Evolutionary conservation across 1,140 invertebrate species (phyloP), one percentile per base, ranked within the genome.

Genomic region (Hyles euphorbiae): DNA sequence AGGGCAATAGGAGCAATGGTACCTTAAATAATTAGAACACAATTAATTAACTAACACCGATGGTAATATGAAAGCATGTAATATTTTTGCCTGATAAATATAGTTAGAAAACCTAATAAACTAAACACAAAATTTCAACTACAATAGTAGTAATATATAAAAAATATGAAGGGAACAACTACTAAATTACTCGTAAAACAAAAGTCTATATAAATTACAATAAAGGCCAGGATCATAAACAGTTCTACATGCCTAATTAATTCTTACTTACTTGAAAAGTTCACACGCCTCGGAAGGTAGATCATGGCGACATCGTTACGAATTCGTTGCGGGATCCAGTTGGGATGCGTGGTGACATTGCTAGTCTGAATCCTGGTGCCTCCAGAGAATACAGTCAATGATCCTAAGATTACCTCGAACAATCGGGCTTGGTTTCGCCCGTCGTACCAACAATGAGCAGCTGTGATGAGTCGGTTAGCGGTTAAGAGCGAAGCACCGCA

Each of bases 401-500:
- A 72, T 0, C 77, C 77, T 4, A 78, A 64, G 3, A 77, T 68
- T 3, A 76, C 73, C 0, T 63, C 69, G 46, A 72, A 61, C 11
- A 51, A 56, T 50, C 56, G 57, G 3, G 61, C 74, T 34, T 72
- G 73, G 61, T 72, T 66, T 9, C 45, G 11, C 0, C 71, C 71
- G 22, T 74, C 71, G 40, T 60, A 65, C 73, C 75, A 80, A 58
- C 77, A 80, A 56, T 80, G 77, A 2, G 75, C 75, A 33, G 78
- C 78, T 0, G 78, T 81, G n/a, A 76, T 10, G 0, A 80, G 55
- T 8, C 67, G 63, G 5, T 59, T 67, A 2, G 46, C 47, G 5
- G 36, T 67, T 10, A 80, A 12, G 0, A 80, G 58, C 0, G 66
- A 71, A 10, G 63, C 75, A 2, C 75, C 77, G 50, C 77, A 78